Percentiles rank a stretch among this genome's conserved stretches.
Conservation (phyloP, 2,113 vertebrate genomes). For the Melanocharis versteri region DNA sequence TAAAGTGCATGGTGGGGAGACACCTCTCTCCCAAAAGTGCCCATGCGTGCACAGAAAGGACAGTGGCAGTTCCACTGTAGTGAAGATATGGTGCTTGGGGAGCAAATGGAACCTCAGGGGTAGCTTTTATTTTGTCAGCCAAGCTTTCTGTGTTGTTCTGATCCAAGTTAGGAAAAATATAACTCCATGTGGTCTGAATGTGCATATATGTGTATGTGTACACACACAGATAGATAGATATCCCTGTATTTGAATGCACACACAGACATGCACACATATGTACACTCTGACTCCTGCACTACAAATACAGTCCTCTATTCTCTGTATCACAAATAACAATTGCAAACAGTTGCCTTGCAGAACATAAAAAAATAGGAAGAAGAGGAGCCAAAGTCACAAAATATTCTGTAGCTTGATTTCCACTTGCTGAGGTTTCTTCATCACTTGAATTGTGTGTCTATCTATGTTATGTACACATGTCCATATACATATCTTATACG, state of each 20-base stretch:
- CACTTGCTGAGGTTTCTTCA: neutral
- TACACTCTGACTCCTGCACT: neutral
- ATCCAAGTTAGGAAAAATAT: neutral
- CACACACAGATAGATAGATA: neutral
- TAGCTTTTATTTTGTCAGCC: neutral
- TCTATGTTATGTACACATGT: accelerated
- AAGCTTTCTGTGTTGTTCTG: neutral
- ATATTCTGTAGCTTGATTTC: neutral
- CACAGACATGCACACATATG: neutral
- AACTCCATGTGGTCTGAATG: neutral
- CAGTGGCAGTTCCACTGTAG: neutral
- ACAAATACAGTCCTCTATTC: neutral
- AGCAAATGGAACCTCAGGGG: neutral
- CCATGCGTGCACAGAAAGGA: neutral
- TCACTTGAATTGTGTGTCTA: neutral
- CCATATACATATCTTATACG: accelerated
- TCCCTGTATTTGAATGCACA: neutral
- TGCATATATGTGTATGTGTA: no score
- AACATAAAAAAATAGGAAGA: neutral
- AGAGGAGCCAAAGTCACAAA: neutral
- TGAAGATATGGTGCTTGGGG: neutral
- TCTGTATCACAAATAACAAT: neutral
- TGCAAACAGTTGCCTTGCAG: neutral
- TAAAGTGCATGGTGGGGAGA: neutral
- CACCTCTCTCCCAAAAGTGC: neutral